phyloP scores from a whole-genome alignment of 30 jellyfish, hydroid and myxozoan genomes.

The Pelagia noctiluca region DNA sequence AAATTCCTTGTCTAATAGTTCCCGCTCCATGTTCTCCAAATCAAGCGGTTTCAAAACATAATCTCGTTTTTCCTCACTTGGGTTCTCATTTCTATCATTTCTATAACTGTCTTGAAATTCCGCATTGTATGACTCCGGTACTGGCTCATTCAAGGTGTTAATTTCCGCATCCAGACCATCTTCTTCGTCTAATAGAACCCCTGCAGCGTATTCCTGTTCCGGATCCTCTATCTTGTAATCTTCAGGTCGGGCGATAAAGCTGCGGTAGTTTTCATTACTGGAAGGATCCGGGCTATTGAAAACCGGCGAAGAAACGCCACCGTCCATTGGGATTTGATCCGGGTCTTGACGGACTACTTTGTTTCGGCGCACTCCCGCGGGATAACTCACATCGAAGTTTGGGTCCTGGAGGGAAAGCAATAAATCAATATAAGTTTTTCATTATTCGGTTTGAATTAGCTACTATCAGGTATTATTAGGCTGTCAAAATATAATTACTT shows the following conservation, averaged over 20 bases:
- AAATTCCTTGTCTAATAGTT: conserved; percentile 8
- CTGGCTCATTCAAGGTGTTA: conserved; percentile 23
- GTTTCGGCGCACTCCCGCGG: conserved; percentile 94
- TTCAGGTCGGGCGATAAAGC: conserved; percentile 54
- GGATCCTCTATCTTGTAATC: conserved; percentile 32
- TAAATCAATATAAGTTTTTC: neutral
- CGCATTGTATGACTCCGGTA: conserved; percentile 12
- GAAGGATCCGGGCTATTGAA: conserved; percentile 45
- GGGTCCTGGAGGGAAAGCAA: conserved; percentile 79
- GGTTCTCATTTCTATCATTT: conserved; percentile 24
- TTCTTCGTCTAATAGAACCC: too few relatives aligned
- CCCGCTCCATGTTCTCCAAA: conserved; percentile 15
- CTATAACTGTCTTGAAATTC: conserved; percentile 22
- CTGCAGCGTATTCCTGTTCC: conserved; percentile 43
- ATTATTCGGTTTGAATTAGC: too few relatives aligned
- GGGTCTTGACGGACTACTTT: conserved; percentile 65
- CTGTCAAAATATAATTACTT: too few relatives aligned
- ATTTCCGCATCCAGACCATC: conserved; percentile 55
- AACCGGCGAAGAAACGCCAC: conserved; percentile 57
- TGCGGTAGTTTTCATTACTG: conserved; percentile 55
- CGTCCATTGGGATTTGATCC: conserved; percentile 40
- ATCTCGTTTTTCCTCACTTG: conserved; percentile 36
- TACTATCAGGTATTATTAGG: too few relatives aligned
- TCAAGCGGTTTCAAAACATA: conserved; percentile 29
- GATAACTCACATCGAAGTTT: conserved; percentile 89